Evolutionary conservation across 2,113 vertebrate species (phyloP).

Genomic region (Atrichornis clamosus): DNA sequence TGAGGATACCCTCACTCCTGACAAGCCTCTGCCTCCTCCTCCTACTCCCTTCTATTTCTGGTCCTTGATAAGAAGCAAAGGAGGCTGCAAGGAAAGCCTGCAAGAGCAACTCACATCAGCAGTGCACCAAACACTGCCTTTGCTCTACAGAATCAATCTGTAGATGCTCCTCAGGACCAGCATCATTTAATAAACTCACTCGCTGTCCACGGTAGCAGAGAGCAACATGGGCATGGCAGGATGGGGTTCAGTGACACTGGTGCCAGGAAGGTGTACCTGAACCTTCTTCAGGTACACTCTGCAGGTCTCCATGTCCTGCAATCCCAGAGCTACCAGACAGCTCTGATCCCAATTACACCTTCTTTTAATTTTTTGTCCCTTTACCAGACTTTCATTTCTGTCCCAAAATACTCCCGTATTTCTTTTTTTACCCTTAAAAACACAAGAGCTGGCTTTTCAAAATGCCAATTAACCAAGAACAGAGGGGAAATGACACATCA

Average conservation of each 20-base stretch:
- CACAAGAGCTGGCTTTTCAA: background rate
- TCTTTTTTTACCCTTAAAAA: conserved; percentile 7
- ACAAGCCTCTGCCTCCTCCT: background rate
- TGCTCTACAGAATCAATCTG: background rate
- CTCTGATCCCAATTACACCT: background rate
- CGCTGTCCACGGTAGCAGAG: background rate
- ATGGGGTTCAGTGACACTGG: background rate
- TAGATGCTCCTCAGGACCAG: background rate
- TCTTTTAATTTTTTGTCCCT: background rate
- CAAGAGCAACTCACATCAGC: background rate
- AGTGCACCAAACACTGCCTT: background rate
- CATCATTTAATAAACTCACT: background rate
- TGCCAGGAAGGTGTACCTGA: background rate
- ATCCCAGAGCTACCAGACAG: background rate
- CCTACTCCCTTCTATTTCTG: background rate
- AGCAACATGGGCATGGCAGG: background rate
- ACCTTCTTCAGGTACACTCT: no score
- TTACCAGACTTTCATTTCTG: background rate
- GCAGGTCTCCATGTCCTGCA: background rate
- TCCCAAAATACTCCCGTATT: background rate
- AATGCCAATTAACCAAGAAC: conserved; percentile 43
- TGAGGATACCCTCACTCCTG: background rate
- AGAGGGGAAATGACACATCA: conserved; percentile 40
- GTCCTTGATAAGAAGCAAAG: background rate
- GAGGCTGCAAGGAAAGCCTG: background rate